These are phyloP conservation scores for Tetragonula carbonaria DNA, from an alignment of 2,888 invertebrate genomes.

Conservation along the genomic window DNA sequence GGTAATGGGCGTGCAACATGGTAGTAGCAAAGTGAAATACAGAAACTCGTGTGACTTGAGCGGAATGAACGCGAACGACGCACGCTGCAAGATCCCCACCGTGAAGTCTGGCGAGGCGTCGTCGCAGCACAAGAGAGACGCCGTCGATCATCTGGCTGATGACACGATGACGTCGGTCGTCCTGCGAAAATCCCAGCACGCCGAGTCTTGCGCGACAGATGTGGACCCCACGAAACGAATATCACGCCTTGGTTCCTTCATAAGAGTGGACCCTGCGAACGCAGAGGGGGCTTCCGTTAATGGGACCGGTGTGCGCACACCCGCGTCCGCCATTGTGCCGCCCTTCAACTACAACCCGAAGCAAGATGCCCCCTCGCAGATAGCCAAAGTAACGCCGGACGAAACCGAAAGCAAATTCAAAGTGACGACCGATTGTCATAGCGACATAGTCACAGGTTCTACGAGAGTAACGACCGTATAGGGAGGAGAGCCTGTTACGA, in stretches of 20 bases:
- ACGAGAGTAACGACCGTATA: slow-evolving; percentile 80
- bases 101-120: slow-evolving; percentile 69
- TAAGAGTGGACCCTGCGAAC: slow-evolving; percentile 82
- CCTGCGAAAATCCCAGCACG: slow-evolving; percentile 71
- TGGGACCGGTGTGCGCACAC: slow-evolving; percentile 63
- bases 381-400: slow-evolving; percentile 55
- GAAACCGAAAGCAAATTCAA: slow-evolving; percentile 68
- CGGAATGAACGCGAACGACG: slow-evolving; percentile 72
- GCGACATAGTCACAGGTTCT: slow-evolving; percentile 77
- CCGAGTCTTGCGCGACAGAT: slow-evolving; percentile 64
- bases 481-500: slow-evolving; percentile 36
- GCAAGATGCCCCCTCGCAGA: slow-evolving; percentile 68
- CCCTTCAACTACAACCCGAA: slow-evolving; percentile 85
- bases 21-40: slow-evolving; percentile 68
- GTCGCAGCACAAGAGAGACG: slow-evolving; percentile 42
- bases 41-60: slow-evolving; percentile 80
- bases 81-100: slow-evolving; percentile 75
- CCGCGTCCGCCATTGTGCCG: slow-evolving; percentile 83
- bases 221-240: slow-evolving; percentile 82
- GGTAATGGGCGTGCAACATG: slow-evolving; percentile 40
- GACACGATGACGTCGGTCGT: slow-evolving; percentile 55
- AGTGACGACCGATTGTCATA: slow-evolving; percentile 73
- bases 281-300: slow-evolving; percentile 53
- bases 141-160: slow-evolving; percentile 56
- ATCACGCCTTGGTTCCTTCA: slow-evolving; percentile 85